phyloP scores from a whole-genome alignment of 53 echinoderm and acorn worm genomes.

The Astropecten irregularis region DNA sequence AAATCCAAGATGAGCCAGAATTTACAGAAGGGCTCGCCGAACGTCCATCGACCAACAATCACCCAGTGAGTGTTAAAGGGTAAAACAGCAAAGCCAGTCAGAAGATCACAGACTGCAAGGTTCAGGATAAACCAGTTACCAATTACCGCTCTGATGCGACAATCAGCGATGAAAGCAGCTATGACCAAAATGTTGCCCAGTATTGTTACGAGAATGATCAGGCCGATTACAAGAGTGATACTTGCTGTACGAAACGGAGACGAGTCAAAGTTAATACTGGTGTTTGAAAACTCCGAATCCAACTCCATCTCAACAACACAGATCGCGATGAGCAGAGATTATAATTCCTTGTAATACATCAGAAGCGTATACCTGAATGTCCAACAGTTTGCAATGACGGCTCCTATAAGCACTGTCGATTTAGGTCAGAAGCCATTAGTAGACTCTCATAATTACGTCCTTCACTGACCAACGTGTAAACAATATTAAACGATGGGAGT shows the following conservation, averaged over 20 bases:
- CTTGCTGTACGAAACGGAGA: not conserved
- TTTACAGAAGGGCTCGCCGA: slow-evolving; percentile 78
- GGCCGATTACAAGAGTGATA: not conserved
- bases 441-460: no score
- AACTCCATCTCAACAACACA: no score
- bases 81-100: slow-evolving; percentile 58
- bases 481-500: no score
- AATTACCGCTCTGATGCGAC: slow-evolving; percentile 35
- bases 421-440: no score
- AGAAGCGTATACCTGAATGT: no score
- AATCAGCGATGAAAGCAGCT: slow-evolving; percentile 61
- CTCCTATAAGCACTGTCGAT: no score
- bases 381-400: no score
- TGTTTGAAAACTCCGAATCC: no score
- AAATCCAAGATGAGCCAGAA: slow-evolving; percentile 72
- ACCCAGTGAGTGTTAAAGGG: slow-evolving; percentile 68
- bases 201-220: slow-evolving; percentile 55
- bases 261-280: no score
- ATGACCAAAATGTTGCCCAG: slow-evolving; percentile 76
- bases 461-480: no score
- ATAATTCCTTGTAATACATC: no score
- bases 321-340: no score
- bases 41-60: slow-evolving; percentile 53
- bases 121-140: slow-evolving; percentile 79
- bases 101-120: slow-evolving; percentile 64